These are phyloP conservation scores for Scortum barcoo DNA, from an alignment of 2,113 vertebrate species.

Conservation along the genomic window DNA sequence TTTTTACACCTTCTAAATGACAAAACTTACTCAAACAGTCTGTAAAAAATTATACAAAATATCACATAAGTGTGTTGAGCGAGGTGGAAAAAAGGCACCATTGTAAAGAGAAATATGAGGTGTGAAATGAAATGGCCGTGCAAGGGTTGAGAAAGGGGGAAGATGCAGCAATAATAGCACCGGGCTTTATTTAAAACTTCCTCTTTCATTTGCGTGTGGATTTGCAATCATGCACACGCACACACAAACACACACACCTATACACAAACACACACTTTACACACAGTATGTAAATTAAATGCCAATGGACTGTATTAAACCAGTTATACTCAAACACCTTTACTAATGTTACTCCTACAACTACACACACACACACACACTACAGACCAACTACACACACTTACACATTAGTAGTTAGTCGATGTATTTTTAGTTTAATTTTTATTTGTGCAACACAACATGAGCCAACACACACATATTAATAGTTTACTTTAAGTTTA, in stretches of 20 bases:
- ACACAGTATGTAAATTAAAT: no score
- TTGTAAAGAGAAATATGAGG: background rate
- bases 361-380: no score
- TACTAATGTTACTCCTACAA: background rate
- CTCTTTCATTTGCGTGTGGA: conserved; percentile 8
- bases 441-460: no score
- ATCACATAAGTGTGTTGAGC: background rate
- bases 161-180: background rate
- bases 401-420: no score
- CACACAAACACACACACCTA: background rate
- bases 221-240: background rate
- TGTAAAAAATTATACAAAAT: background rate
- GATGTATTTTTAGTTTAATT: no score
- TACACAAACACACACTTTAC: background rate
- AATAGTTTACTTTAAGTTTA: no score
- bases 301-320: no score
- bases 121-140: background rate
- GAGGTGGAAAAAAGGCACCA: background rate
- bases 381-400: no score
- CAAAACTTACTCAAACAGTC: background rate
- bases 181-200: conserved; percentile 38
- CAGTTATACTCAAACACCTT: background rate
- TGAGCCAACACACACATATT: no score
- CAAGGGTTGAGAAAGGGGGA: conserved; percentile 21
- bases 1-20: background rate